Base-by-base conservation (phyloP, 2,113 vertebrate genomes). In the Gymnorhina tibicen region DNA sequence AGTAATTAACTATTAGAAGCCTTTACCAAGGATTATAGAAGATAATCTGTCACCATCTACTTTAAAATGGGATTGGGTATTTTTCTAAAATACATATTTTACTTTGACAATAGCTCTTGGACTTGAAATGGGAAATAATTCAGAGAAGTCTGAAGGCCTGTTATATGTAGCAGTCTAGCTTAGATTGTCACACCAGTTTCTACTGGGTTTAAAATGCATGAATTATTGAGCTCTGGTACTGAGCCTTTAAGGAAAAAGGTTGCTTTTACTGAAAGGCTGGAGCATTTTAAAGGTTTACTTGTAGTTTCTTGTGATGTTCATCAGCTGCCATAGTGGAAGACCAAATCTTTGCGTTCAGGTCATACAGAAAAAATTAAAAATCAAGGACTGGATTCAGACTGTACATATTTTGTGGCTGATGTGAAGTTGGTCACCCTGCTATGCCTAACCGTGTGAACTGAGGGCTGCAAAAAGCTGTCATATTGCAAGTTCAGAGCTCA, bases 151-250 rank as follows among this genome's bases (percentile, higher is more conserved):
- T 93, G 68, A 70, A 94, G 55, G 63, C 12, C 68, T 90, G 21
- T 59, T 85, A 70, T 56, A 84, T 47, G 33, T 75, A 83, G 35
- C 63, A 93, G 63, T 46, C 47, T 83, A 73, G 35, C 39, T 77
- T 67, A 91, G 42, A 63, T 63, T 83, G 82, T 77, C 82, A 90
- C 27, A 76, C 42, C 12, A 66, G 41, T 80, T 58, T 87, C 63
- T 90, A 90, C 67, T 67, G 75, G 72, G 63, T 37, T 94, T 88
- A 81, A 90, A 95, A 95, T 78, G 12, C n/a, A 73, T 90, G 90
- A 95, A 90, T 90, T 93, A 93, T 77, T 91, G 90, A 95, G 69
- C 39, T 70, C 79, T 80, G 79, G 68, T 86, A 77, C 55, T 39
- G 35, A 86, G 32, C 50, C 58, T 87, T 77, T 49, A 53, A 1